Base-by-base conservation (phyloP, 2,888 invertebrate genomes). In the Drosophila prolongata region DNA sequence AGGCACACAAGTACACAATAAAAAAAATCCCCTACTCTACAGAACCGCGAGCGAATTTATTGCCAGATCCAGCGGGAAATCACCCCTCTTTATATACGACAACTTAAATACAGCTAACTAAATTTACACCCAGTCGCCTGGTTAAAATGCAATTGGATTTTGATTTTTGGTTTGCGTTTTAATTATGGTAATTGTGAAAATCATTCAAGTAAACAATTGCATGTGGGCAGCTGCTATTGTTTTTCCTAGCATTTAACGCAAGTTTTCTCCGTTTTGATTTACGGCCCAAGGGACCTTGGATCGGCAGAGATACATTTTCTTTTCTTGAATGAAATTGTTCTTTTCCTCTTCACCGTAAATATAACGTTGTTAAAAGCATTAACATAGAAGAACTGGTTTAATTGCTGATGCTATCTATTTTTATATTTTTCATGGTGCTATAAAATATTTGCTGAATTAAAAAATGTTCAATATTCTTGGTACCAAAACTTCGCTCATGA, bases 111-210 rank as follows among this genome's bases (percentile, higher is more conserved):
- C 13, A 11, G 46, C 34, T 27, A 40, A 54, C 46, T 47, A 16
- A 38, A 53, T 27, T 44, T 38, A 46, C 44, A 53, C 68, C 1
- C 9, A 35, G 9, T 6, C 16, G 34, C 34, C 49, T 19, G 13
- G 49, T 54, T 27, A 3, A 34, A 35, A 16, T 37, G 9, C 14
- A 10, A 53, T 34, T 30, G n/a, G 42, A 50, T 42, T 57, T 53
- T 16, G 11, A 34, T 62, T 78, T 73, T 47, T 55, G 40, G 46
- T 24, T 40, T 55, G 47, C 47, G 54, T 54, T 61, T 76, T 73
- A 83, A 83, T 87, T 76, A 69, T 76, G 77, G 52, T 55, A 73
- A 84, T 71, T 87, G 68, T 70, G 80, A 71, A 75, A 83, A 76
- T 46, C 19, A 58, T 40, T 69, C 13, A 47, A 16, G 61, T 68